Percentiles rank a stretch among this genome's conserved stretches.
Evolutionary conservation across 37 sponge, comb jelly and placozoan species (phyloP).

Genomic region (Dysidea cf. avara): DNA sequence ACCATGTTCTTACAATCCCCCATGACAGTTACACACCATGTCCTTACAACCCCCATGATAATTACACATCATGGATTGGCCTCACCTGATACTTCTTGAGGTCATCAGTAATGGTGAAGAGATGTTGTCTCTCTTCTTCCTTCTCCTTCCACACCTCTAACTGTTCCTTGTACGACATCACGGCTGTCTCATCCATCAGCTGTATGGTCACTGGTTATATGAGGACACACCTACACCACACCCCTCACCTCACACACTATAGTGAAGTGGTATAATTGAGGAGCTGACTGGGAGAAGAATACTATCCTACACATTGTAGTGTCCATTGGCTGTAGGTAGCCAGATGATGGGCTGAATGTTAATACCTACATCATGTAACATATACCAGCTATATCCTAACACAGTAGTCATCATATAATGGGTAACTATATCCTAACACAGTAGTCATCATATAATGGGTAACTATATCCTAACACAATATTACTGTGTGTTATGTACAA

Average conservation of each 20-base stretch:
- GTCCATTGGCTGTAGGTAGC: slow-evolving; percentile 63
- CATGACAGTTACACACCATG: too few relatives aligned
- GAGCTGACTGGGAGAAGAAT: slow-evolving; percentile 39
- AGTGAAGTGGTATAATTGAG: slow-evolving; percentile 46
- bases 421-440: too few relatives aligned
- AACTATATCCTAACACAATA: too few relatives aligned
- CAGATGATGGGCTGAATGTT: slow-evolving; percentile 42
- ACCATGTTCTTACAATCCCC: too few relatives aligned
- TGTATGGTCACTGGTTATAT: neutral
- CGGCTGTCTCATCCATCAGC: slow-evolving; percentile 62
- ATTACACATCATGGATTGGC: too few relatives aligned
- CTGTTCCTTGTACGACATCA: slow-evolving; percentile 9
- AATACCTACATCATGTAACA: slow-evolving; percentile 29
- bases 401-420: too few relatives aligned
- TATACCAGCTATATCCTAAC: too few relatives aligned
- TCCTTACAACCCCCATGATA: too few relatives aligned
- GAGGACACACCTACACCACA: neutral
- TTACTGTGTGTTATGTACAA: too few relatives aligned
- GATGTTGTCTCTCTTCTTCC: slow-evolving; percentile 45
- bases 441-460: too few relatives aligned
- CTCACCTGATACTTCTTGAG: neutral
- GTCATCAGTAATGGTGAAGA: slow-evolving; percentile 41
- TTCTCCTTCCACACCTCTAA: slow-evolving; percentile 44
- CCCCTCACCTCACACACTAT: slow-evolving; percentile 47
- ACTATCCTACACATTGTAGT: slow-evolving; percentile 37